phyloP scores from a whole-genome alignment of 2,888 invertebrate species.

The Parnassius glacialis region DNA sequence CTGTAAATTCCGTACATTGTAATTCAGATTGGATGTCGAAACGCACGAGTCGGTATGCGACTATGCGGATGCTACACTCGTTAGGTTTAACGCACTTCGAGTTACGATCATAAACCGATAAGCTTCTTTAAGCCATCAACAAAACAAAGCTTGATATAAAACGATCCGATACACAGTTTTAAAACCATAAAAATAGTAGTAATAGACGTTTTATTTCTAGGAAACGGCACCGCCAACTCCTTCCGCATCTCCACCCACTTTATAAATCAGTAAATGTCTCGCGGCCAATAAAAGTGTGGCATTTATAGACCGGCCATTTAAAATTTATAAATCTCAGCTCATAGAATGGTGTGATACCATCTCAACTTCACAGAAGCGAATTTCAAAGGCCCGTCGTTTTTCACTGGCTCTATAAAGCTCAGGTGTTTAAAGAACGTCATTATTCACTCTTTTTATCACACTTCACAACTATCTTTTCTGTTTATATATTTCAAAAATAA shows the following conservation, averaged over 20 bases:
- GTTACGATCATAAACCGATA: slow-evolving; percentile 37
- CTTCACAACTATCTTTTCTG: too few relatives aligned
- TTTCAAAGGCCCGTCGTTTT: slow-evolving; percentile 73
- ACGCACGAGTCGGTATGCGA: slow-evolving; percentile 73
- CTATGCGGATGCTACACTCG: slow-evolving; percentile 60
- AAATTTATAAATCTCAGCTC: slow-evolving; percentile 68
- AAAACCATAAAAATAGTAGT: slow-evolving; percentile 33
- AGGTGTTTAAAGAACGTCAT: slow-evolving; percentile 68
- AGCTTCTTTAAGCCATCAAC: slow-evolving; percentile 16
- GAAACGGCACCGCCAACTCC: slow-evolving; percentile 62
- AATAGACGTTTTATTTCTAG: slow-evolving; percentile 50
- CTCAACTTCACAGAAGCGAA: slow-evolving; percentile 70
- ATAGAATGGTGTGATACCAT: slow-evolving; percentile 58
- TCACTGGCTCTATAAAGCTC: slow-evolving; percentile 66
- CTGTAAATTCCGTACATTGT: slow-evolving; percentile 73
- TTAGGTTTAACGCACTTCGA: slow-evolving; percentile 43
- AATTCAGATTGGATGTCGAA: slow-evolving; percentile 75
- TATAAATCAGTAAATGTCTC: slow-evolving; percentile 77
- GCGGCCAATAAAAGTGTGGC: slow-evolving; percentile 71
- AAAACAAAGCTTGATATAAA: slow-evolving; percentile 20
- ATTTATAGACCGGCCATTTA: slow-evolving; percentile 74
- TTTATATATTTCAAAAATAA: too few relatives aligned
- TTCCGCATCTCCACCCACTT: slow-evolving; percentile 74
- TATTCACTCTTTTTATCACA: slow-evolving; percentile 32
- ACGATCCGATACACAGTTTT: slow-evolving; percentile 11